A percentile compares a stretch with the other conserved stretches of the same genome.
Evolutionary conservation across 37 sponge, comb jelly and placozoan species (phyloP).

Genomic region (Eunapius fragilis): DNA sequence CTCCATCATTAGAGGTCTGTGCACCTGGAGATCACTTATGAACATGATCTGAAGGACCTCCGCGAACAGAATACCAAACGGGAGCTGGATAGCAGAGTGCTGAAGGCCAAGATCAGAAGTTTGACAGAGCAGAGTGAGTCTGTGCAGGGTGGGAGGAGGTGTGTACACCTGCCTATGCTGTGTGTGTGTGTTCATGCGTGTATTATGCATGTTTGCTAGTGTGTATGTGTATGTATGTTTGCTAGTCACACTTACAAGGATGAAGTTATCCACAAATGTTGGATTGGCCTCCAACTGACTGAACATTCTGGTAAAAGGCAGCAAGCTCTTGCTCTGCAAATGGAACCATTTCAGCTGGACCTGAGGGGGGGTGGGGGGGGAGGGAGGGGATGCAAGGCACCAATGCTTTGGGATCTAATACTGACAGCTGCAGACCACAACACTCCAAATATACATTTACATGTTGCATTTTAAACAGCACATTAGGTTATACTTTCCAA

Average conservation of each 20-base stretch:
- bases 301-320: conserved; percentile 79
- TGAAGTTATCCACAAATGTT: conserved; percentile 79
- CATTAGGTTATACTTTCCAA: too few species aligned
- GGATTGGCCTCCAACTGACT: conserved; percentile 71
- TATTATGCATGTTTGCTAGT: too few species aligned
- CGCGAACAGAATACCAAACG: conserved; percentile 26
- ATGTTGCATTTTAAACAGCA: too few species aligned
- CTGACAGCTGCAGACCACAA: not conserved
- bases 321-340: conserved; percentile 83
- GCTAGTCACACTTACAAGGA: conserved; percentile 46
- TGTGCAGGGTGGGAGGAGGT: not conserved
- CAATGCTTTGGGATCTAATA: not conserved
- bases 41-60: conserved; percentile 40
- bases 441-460: too few species aligned
- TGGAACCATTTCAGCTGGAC: conserved; percentile 37
- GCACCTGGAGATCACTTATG: conserved; percentile 51
- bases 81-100: conserved; percentile 23
- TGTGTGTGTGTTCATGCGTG: too few species aligned
- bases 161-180: too few species aligned
- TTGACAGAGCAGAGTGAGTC: conserved; percentile 60
- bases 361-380: not conserved
- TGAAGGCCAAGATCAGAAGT: conserved; percentile 8
- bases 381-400: too few species aligned
- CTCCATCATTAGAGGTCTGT: conserved; percentile 46
- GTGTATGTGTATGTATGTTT: too few species aligned